Evolutionary conservation across 1,140 invertebrate species (phyloP).

Genomic region (Drosophila tsacasi): DNA sequence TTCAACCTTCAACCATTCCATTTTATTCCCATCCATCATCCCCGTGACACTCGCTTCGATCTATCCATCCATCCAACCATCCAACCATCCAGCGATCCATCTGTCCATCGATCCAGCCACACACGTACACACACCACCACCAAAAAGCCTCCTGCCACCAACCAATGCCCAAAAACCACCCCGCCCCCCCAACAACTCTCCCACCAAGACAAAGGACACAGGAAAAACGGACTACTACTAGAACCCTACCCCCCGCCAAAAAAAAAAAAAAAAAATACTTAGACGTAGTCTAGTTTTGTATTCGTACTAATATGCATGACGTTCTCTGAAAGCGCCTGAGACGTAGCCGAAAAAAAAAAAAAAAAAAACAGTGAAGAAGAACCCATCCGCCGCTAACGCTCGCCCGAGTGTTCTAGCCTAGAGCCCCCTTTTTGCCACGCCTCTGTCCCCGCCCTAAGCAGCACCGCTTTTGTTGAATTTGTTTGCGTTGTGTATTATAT

Average conservation of each 20-base stretch:
- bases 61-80: constrained; percentile 5
- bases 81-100: constrained; percentile 34
- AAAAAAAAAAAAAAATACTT: constrained; percentile 39
- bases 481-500: constrained; percentile 64
- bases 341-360: constrained; percentile 48
- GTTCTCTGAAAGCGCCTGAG: constrained; percentile 57
- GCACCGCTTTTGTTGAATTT: constrained; percentile 63
- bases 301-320: constrained; percentile 58
- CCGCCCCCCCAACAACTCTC: constrained; percentile 2
- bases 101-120: constrained; percentile 42
- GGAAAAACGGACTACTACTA: constrained; percentile 49
- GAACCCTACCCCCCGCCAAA: constrained; percentile 8
- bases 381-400: constrained; percentile 29
- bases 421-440: constrained; percentile 22
- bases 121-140: constrained; percentile 59
- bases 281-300: constrained; percentile 65
- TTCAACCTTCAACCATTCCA: constrained; percentile 9
- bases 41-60: constrained; percentile 29
- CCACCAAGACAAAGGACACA: constrained; percentile 50
- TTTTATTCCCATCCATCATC: constrained; percentile 11
- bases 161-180: constrained; percentile 9
- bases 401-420: constrained; percentile 22
- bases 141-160: constrained; percentile 25
- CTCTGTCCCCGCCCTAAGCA: constrained; percentile 38
- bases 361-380: constrained; percentile 6